Evolutionary conservation across 2,888 invertebrate genomes (phyloP).

Genomic region (Polyommatus icarus): DNA sequence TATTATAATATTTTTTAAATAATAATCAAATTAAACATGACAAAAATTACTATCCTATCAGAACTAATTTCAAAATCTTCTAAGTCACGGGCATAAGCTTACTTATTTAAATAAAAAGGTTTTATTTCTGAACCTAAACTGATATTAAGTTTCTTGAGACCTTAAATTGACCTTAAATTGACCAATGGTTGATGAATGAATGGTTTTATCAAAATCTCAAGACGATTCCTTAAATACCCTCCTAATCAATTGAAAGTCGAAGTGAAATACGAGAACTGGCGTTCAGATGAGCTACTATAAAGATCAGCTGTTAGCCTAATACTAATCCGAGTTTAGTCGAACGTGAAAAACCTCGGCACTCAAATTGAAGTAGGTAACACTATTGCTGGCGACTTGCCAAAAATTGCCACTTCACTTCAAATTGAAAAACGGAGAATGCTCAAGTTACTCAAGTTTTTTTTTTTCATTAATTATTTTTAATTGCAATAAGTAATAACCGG

Average conservation of each 20-base stretch:
- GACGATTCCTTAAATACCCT: no score
- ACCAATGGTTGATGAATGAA: no score
- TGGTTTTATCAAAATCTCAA: no score
- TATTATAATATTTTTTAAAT: no score
- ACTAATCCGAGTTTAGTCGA: conserved; percentile 12
- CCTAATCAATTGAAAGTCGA: background rate
- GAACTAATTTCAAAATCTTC: no score
- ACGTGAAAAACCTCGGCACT: conserved; percentile 1
- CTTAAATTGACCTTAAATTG: no score
- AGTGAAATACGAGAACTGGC: background rate
- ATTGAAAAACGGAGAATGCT: background rate
- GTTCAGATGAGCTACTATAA: background rate
- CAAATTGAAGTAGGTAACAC: conserved; percentile 8
- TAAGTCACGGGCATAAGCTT: no score
- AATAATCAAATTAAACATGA: no score
- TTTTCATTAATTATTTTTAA: background rate
- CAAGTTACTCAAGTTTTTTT: background rate
- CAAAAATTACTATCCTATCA: no score
- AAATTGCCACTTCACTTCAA: background rate
- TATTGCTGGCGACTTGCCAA: conserved; percentile 12
- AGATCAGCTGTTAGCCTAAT: background rate
- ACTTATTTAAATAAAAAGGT: no score
- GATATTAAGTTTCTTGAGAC: no score
- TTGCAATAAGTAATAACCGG: background rate
- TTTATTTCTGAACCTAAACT: no score